Percentiles rank a stretch among this genome's conserved stretches.
Conservation (phyloP, 2,888 invertebrate genomes). For the Oligia strigilis region DNA sequence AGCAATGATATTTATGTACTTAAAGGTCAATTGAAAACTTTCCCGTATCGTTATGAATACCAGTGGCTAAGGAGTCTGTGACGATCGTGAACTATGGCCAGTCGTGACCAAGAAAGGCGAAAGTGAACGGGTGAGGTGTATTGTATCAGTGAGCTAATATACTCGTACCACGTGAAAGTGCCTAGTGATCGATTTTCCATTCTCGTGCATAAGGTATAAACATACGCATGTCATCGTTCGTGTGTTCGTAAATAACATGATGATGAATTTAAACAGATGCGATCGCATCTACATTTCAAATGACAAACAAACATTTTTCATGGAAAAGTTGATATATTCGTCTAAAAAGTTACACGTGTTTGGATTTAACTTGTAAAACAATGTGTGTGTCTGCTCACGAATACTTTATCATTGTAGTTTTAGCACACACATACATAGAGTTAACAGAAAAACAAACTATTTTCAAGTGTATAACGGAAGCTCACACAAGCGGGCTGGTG, state of each 20-base stretch:
- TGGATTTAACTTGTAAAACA: constrained; percentile 3
- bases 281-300: constrained; percentile 36
- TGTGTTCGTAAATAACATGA: constrained; percentile 45
- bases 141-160: constrained; percentile 72
- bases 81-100: constrained; percentile 75
- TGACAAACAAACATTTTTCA: constrained; percentile 39
- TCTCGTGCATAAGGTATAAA: constrained; percentile 39
- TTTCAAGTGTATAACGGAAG: constrained; percentile 60
- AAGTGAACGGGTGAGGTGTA: constrained; percentile 75
- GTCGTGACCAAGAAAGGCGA: constrained; percentile 77
- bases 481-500: constrained; percentile 45
- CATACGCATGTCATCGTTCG: constrained; percentile 31
- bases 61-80: constrained; percentile 68
- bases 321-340: constrained; percentile 21
- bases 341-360: constrained; percentile 29
- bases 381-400: not conserved
- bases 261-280: constrained; percentile 33
- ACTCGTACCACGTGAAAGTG: constrained; percentile 72
- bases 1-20: constrained; percentile 57
- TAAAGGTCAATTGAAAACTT: constrained; percentile 70
- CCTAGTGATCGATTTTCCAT: constrained; percentile 55
- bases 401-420: not conserved
- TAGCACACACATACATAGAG: not conserved
- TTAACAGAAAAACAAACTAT: constrained; percentile 13
- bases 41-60: constrained; percentile 65